A percentile compares a stretch with the other conserved stretches of the same genome.
These are phyloP conservation scores for Anoplopoma fimbria DNA, from an alignment of 2,113 vertebrate genomes.

Conservation along the genomic window DNA sequence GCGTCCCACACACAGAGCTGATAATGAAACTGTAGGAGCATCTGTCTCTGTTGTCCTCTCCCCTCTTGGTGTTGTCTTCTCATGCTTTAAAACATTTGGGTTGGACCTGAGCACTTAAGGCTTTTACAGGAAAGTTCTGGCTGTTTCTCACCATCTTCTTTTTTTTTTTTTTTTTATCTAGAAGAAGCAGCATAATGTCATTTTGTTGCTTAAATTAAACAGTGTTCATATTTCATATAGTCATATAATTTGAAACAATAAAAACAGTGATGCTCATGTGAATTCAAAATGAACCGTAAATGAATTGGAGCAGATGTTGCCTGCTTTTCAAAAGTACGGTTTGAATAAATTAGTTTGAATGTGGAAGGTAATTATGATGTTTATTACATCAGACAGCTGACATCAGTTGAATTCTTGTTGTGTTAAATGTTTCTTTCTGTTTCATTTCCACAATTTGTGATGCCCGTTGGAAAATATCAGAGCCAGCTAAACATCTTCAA, in stretches of 20 bases:
- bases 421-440: constrained; percentile 1
- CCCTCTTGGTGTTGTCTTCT: constrained; percentile 1
- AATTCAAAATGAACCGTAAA: constrained; percentile 11
- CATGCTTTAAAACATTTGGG: neutral
- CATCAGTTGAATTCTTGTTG: constrained; percentile 10
- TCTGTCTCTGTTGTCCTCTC: constrained; percentile 53
- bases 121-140: neutral
- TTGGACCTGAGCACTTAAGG: neutral
- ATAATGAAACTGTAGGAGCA: constrained; percentile 72
- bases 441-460: constrained; percentile 18
- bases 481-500: neutral
- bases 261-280: neutral
- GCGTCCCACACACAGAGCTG: constrained; percentile 65
- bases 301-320: constrained; percentile 36
- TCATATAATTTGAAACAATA: neutral
- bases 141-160: neutral
- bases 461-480: constrained; percentile 22
- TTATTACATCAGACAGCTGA: constrained; percentile 12
- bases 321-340: neutral
- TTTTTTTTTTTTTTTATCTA: neutral
- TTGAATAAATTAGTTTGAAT: constrained; percentile 24
- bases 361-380: constrained; percentile 14
- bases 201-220: neutral
- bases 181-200: neutral
- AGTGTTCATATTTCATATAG: neutral